A percentile compares a stretch with the other conserved stretches of the same genome.
These are phyloP conservation scores for Pristionchus entomophagus DNA, from an alignment of 2,888 invertebrate genomes.

Conservation along the genomic window DNA sequence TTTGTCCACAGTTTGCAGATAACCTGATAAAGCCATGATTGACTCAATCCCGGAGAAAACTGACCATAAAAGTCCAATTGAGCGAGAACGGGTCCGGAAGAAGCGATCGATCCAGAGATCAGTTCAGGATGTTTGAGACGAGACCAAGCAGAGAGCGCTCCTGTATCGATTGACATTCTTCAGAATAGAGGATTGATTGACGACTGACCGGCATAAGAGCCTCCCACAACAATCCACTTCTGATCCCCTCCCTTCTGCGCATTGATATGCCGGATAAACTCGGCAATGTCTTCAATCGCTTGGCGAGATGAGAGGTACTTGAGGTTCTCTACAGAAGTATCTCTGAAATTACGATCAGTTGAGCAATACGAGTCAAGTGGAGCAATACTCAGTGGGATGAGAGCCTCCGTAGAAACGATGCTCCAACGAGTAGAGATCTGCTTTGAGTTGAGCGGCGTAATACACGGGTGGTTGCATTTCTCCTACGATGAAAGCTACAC, in stretches of 20 bases:
- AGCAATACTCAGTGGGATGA: conserved; percentile 86
- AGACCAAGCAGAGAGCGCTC: conserved; percentile 1
- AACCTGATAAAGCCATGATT: conserved; percentile 12
- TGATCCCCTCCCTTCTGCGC: background rate
- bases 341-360: background rate
- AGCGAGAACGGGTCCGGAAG: conserved; percentile 39
- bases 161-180: too few relatives aligned
- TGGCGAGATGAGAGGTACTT: conserved; percentile 60
- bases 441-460: conserved; percentile 84
- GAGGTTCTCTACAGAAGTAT: conserved; percentile 28
- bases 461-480: too few relatives aligned
- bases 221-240: conserved; percentile 46
- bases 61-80: conserved; percentile 44
- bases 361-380: too few relatives aligned
- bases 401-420: conserved; percentile 95
- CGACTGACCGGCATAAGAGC: conserved; percentile 38
- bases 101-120: background rate
- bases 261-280: conserved; percentile 23
- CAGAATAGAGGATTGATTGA: too few relatives aligned
- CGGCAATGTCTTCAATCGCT: conserved; percentile 42
- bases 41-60: background rate
- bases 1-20: conserved; percentile 32
- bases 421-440: conserved; percentile 89
- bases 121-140: conserved; percentile 41
- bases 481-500: background rate